These are phyloP conservation scores for Metopia argyrocephala DNA, from an alignment of 2,888 invertebrate genomes.

Conservation along the genomic window DNA sequence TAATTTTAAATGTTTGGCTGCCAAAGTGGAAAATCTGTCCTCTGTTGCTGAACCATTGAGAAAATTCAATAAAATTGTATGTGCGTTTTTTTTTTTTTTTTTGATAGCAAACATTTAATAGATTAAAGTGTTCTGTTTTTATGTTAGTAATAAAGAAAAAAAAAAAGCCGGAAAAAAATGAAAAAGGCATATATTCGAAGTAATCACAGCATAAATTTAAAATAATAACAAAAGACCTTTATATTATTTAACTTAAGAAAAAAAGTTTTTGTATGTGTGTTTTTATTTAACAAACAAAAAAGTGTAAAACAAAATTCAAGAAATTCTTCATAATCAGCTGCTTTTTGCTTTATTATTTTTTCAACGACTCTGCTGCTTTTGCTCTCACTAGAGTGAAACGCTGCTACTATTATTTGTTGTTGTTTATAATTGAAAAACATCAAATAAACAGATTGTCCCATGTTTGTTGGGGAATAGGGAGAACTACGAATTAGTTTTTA, in stretches of 20 bases:
- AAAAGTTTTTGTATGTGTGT: background rate
- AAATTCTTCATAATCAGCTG: conserved; percentile 45
- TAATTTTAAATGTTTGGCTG: conserved; percentile 24
- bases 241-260: background rate
- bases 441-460: background rate
- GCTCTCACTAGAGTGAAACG: background rate
- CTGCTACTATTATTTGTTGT: background rate
- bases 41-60: background rate
- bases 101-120: background rate
- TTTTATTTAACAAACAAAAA: conserved; percentile 9
- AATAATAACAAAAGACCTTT: background rate
- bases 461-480: background rate
- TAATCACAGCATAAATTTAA: background rate
- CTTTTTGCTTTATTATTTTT: conserved; percentile 1
- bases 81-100: conserved; percentile 4
- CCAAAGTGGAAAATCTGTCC: background rate
- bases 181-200: conserved; percentile 8
- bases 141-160: background rate
- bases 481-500: background rate
- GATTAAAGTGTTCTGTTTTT: background rate
- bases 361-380: background rate
- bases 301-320: conserved; percentile 5
- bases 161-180: conserved; percentile 9
- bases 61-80: conserved; percentile 44
- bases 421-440: conserved; percentile 4